These are phyloP conservation scores for Coelopa pilipes DNA, from an alignment of 2,888 invertebrate species.

Conservation along the genomic window DNA sequence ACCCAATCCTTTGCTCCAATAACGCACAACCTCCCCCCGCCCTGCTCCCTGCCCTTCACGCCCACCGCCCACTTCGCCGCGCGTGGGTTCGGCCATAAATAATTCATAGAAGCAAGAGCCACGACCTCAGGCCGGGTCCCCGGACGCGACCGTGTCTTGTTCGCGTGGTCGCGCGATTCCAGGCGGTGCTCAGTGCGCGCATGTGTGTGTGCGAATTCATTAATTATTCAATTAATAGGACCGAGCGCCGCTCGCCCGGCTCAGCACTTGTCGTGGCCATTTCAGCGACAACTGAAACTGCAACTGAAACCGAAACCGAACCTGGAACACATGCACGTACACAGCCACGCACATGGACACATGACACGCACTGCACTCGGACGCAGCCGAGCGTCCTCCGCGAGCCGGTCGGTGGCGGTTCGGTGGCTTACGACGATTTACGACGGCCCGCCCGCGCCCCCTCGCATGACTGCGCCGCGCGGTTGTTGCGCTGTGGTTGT, in stretches of 20 bases:
- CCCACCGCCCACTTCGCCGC: too few species aligned
- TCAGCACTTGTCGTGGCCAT: not conserved
- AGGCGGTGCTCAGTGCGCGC: not conserved
- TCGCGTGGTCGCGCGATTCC: too few species aligned
- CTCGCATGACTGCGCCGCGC: not conserved
- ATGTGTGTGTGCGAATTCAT: constrained; percentile 10
- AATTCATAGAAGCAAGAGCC: too few species aligned
- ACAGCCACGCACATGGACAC: not conserved
- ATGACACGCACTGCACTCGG: too few species aligned
- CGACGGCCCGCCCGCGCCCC: not conserved
- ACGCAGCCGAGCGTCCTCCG: too few species aligned
- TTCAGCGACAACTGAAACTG: not conserved
- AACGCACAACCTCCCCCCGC: too few species aligned
- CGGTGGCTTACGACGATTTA: constrained; percentile 1
- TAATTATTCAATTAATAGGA: constrained; percentile 23
- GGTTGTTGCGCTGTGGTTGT: not conserved
- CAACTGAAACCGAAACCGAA: not conserved
- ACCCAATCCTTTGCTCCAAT: too few species aligned
- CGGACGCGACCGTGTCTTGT: too few species aligned
- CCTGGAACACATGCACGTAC: not conserved
- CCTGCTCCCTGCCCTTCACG: too few species aligned
- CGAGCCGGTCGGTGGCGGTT: too few species aligned
- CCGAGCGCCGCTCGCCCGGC: not conserved
- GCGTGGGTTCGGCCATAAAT: too few species aligned
- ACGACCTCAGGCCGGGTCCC: too few species aligned